These are phyloP conservation scores for Barnardius zonarius DNA, from an alignment of 2,113 vertebrate species.

Conservation along the genomic window DNA sequence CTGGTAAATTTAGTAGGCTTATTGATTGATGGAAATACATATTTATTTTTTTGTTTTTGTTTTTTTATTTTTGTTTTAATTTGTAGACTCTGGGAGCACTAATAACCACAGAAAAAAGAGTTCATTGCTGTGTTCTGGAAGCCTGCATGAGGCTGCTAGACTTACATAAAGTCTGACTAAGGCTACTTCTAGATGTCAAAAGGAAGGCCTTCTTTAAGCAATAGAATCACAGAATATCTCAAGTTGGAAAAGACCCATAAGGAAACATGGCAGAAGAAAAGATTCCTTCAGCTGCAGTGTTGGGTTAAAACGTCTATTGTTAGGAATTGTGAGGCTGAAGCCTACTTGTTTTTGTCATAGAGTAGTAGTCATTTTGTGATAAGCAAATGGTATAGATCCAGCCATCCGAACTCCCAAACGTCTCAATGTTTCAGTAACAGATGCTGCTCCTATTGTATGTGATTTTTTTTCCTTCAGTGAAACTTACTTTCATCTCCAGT, in stretches of 20 bases:
- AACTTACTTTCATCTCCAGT: constrained; percentile 94
- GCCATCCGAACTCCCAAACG: not conserved
- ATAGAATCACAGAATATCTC: not conserved
- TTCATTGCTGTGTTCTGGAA: not conserved
- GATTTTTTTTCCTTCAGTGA: not conserved
- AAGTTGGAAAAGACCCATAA: not conserved
- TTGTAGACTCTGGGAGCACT: not conserved
- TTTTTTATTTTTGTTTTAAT: not conserved
- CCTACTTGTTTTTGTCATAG: not conserved
- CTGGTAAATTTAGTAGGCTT: not conserved
- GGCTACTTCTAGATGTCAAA: not conserved
- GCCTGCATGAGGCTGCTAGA: not conserved
- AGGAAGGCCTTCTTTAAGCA: not conserved
- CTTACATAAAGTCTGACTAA: not conserved
- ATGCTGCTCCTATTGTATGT: not conserved
- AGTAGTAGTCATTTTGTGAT: not conserved
- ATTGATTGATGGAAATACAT: not conserved
- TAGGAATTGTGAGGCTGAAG: not conserved
- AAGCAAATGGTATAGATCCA: not conserved
- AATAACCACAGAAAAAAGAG: not conserved
- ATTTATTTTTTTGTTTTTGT: not conserved
- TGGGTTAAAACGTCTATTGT: not conserved
- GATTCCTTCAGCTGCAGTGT: not conserved
- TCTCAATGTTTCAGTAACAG: not conserved
- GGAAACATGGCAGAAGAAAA: not conserved